These are phyloP conservation scores for Peromyscus leucopus DNA, from an alignment of 2,113 vertebrate genomes.

Conservation along the genomic window DNA sequence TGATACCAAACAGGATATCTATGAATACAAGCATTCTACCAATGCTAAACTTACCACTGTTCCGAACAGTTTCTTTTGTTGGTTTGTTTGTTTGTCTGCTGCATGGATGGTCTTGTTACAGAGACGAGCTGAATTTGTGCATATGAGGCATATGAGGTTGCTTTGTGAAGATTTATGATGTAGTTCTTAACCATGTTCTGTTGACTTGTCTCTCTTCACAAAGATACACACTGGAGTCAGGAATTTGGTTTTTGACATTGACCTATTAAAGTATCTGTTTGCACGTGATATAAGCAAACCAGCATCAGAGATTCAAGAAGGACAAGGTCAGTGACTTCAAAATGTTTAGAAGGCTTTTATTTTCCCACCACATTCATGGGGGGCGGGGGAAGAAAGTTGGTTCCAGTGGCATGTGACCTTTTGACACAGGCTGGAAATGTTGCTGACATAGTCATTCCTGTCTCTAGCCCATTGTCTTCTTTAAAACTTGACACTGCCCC, in stretches of 20 bases:
- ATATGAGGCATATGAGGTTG: background rate
- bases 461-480: background rate
- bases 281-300: background rate
- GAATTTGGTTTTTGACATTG: slow-evolving; percentile 36
- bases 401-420: background rate
- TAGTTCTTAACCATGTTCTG: background rate
- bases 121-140: background rate
- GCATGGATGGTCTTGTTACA: background rate
- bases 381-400: background rate
- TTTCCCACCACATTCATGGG: background rate
- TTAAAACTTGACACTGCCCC: background rate
- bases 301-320: background rate
- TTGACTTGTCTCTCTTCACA: slow-evolving; percentile 26
- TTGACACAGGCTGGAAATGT: background rate
- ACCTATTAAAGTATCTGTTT: slow-evolving; percentile 58
- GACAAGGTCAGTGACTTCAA: background rate
- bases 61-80: background rate
- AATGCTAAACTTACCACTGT: background rate
- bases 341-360: slow-evolving; percentile 28
- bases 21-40: background rate
- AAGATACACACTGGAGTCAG: slow-evolving; percentile 6
- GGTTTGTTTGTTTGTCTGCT: background rate
- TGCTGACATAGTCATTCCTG: background rate
- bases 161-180: background rate
- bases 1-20: background rate